Evolutionary conservation across 2,888 invertebrate species (phyloP), one percentile per base, ranked within the genome.

Genomic region (Campoplex capitator): DNA sequence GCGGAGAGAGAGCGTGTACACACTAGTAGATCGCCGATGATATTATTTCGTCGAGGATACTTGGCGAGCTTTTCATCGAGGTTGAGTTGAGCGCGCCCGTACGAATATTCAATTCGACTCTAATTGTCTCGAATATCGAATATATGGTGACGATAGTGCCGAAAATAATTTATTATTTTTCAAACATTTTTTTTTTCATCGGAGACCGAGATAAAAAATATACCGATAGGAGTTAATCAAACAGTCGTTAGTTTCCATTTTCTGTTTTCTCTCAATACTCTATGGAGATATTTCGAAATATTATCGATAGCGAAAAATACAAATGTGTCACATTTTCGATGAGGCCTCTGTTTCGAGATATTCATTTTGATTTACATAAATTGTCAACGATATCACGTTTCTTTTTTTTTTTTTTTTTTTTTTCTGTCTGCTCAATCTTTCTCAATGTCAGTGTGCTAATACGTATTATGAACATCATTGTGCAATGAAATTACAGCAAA

Each of bases 381-480:
- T 75, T 79, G 75, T 62, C 45, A 65, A 62, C 32, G 58, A 67
- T 67, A 75, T 51, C 42, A 16, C 18, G 76, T 42, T 70, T 23
- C 23, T 23, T 23, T 23, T 23, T 23, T 23, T 23, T 23, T 23
- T 23, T 23, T 23, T 23, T 23, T 23, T 23, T 23, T 23, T 23
- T 78, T 70, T 68, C 32, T 54, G 35, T 58, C 58, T n/a, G 23
- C 23, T 70, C 68, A 28, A 35, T 74, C 62, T 81, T 67, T 81
- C 65, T 81, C 77, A 77, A 38, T 81, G 82, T 85, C 77, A 68
- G 78, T 85, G 82, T 82, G 85, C 82, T 85, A 85, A 82, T 82
- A 58, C 62, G 73, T 82, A 85, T 85, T 45, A 82, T 82, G 58
- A 85, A 56, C 65, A 85, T 62, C 16, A 62, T 73, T 85, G 82